These are phyloP conservation scores for Meiosimyza platycephala DNA, from an alignment of 2,888 invertebrate genomes.

Conservation along the genomic window DNA sequence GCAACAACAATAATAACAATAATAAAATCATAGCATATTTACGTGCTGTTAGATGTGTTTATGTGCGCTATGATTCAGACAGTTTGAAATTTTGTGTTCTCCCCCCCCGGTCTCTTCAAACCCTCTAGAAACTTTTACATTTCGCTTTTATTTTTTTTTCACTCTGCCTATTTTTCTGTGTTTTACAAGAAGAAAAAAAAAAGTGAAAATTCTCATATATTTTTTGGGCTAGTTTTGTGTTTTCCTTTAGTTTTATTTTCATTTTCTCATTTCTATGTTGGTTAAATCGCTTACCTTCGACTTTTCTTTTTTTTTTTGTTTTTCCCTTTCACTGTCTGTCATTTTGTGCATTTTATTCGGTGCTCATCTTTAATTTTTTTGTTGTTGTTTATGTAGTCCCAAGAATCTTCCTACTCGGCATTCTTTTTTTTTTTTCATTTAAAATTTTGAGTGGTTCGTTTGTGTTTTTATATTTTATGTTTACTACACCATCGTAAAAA, in stretches of 20 bases:
- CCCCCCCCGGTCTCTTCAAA: too few species aligned
- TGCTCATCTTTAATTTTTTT: neutral
- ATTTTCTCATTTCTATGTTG: conserved; percentile 14
- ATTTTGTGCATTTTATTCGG: neutral
- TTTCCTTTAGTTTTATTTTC: neutral
- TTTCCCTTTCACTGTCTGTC: neutral
- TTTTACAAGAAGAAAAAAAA: too few species aligned
- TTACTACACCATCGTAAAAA: neutral
- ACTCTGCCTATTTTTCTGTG: too few species aligned
- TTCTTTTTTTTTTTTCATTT: neutral
- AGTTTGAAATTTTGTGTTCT: conserved; percentile 9
- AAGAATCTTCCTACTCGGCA: neutral
- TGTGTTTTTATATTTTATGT: neutral
- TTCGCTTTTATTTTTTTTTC: neutral
- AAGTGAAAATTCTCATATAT: neutral
- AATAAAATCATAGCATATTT: conserved; percentile 23
- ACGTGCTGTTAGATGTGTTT: conserved; percentile 2
- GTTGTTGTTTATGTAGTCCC: neutral
- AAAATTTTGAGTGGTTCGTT: neutral
- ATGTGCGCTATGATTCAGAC: conserved; percentile 41
- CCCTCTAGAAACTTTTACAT: neutral
- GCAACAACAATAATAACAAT: conserved; percentile 1
- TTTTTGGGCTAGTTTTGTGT: neutral
- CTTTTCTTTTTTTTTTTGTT: neutral
- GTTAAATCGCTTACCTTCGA: neutral